Percentiles rank a stretch among this genome's conserved stretches.
phyloP scores from a whole-genome alignment of 37 sponge, comb jelly and placozoan genomes.

The Bolinopsis microptera region DNA sequence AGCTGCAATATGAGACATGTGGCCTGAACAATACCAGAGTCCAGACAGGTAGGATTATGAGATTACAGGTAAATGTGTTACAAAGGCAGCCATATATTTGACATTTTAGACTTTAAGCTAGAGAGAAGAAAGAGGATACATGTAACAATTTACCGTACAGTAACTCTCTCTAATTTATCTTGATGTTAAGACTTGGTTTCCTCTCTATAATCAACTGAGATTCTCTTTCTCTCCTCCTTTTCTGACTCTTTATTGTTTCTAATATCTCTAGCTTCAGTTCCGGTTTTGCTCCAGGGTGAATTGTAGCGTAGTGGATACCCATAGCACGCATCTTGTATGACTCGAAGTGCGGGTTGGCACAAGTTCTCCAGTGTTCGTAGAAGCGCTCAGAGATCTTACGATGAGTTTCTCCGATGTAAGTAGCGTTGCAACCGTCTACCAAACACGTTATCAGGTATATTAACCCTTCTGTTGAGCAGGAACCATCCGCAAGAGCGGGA shows the following conservation, averaged over 20 bases:
- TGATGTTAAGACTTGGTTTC: slow-evolving; percentile 21
- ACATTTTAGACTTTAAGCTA: too few species aligned
- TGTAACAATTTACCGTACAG: too few species aligned
- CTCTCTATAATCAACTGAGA: slow-evolving; percentile 13
- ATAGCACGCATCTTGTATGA: neutral
- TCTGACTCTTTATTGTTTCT: neutral
- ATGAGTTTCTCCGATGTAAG: slow-evolving; percentile 35
- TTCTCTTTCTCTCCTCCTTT: slow-evolving; percentile 16
- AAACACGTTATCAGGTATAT: slow-evolving; percentile 27
- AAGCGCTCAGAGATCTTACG: neutral
- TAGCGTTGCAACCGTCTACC: slow-evolving; percentile 2
- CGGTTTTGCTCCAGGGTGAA: neutral
- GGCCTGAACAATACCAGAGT: too few species aligned
- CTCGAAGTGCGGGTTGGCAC: neutral
- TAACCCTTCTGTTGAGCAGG: neutral
- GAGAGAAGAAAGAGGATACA: too few species aligned
- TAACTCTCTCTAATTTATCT: too few species aligned
- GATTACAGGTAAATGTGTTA: too few species aligned
- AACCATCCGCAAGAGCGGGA: neutral
- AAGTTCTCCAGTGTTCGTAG: neutral
- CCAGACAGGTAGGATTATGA: too few species aligned
- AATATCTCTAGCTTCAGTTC: slow-evolving; percentile 1
- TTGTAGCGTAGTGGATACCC: neutral
- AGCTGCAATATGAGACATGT: too few species aligned
- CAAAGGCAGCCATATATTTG: too few species aligned